Conservation (phyloP, 2,888 invertebrate genomes). For the Biston stratarius region DNA sequence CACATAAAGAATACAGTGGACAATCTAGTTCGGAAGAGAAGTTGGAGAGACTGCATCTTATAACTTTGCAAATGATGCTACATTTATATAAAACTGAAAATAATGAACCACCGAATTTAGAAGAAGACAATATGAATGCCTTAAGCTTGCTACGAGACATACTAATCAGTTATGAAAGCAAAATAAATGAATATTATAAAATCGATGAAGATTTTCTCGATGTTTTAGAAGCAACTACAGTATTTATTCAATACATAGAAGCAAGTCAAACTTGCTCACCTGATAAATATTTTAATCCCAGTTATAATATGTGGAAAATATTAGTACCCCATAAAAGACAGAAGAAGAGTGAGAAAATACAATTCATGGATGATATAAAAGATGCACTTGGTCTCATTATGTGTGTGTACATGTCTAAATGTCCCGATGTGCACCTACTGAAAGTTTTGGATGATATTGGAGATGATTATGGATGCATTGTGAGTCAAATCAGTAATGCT, state of each 20-base stretch:
- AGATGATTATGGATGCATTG: slow-evolving; percentile 65
- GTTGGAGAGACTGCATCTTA: slow-evolving; percentile 69
- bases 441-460: slow-evolving; percentile 62
- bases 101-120: neutral
- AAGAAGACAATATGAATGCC: slow-evolving; percentile 55
- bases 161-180: slow-evolving; percentile 70
- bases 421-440: slow-evolving; percentile 63
- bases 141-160: slow-evolving; percentile 65
- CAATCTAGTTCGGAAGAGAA: slow-evolving; percentile 52
- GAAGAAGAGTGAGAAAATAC: slow-evolving; percentile 55
- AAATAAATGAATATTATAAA: slow-evolving; percentile 68
- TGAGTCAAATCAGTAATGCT: slow-evolving; percentile 57
- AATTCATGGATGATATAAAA: slow-evolving; percentile 65
- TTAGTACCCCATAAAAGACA: slow-evolving; percentile 51
- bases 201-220: slow-evolving; percentile 74
- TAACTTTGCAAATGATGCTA: slow-evolving; percentile 71
- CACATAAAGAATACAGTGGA: slow-evolving; percentile 65
- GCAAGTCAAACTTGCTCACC: slow-evolving; percentile 58
- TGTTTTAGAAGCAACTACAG: slow-evolving; percentile 68
- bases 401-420: slow-evolving; percentile 68
- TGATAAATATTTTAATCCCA: slow-evolving; percentile 65
- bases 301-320: slow-evolving; percentile 72
- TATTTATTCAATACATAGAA: slow-evolving; percentile 42
- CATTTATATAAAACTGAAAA: slow-evolving; percentile 54
- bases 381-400: slow-evolving; percentile 62